Conservation (phyloP, 2,888 invertebrate genomes). For the Melanostoma scalare region DNA sequence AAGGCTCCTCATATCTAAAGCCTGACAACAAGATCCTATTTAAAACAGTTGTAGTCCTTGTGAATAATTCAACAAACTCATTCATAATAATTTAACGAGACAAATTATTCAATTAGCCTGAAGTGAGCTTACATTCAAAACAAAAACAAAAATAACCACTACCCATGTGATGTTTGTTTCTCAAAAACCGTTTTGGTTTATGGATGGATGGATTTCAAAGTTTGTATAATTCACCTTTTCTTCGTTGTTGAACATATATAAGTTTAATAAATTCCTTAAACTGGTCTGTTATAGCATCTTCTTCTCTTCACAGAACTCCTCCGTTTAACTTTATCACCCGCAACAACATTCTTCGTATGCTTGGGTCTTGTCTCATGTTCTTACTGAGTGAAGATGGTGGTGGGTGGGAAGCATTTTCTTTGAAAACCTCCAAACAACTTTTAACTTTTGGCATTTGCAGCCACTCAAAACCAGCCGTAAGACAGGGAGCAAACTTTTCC, state of each 20-base stretch:
- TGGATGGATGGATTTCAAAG: slow-evolving; percentile 1
- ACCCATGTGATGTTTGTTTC: slow-evolving; percentile 1
- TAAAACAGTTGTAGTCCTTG: not conserved
- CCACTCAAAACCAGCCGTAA: slow-evolving; percentile 11
- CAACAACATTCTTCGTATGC: slow-evolving; percentile 13
- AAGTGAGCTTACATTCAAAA: not conserved
- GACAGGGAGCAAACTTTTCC: slow-evolving; percentile 19
- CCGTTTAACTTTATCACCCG: not conserved
- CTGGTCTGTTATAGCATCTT: slow-evolving; percentile 3
- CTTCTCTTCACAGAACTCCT: not conserved
- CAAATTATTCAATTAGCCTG: slow-evolving; percentile 43
- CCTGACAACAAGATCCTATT: no score
- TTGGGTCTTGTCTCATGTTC: slow-evolving; percentile 8
- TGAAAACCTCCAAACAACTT: not conserved
- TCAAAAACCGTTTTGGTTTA: not conserved
- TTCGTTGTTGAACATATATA: not conserved
- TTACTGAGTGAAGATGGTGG: not conserved
- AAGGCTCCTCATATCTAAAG: no score
- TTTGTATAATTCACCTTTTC: not conserved
- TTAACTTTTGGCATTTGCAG: slow-evolving; percentile 30
- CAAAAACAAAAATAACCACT: slow-evolving; percentile 1
- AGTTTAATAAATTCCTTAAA: slow-evolving; percentile 17
- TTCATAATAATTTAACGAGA: slow-evolving; percentile 32
- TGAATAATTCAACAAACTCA: slow-evolving; percentile 34
- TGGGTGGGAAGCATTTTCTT: not conserved